phyloP scores from a whole-genome alignment of 1,140 invertebrate genomes.

The Platyura marginata region DNA sequence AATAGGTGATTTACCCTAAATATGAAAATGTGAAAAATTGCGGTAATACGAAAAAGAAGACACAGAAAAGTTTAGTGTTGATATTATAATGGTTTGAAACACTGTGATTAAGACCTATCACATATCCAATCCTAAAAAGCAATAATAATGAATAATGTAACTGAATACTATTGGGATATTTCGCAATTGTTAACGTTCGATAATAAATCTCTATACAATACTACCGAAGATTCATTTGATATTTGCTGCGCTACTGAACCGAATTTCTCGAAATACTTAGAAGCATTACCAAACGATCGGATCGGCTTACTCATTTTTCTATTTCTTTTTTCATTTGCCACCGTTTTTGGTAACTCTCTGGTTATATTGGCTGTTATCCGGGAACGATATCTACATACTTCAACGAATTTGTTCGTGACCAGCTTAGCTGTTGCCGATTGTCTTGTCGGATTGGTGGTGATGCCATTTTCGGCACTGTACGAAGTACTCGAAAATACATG shows the following conservation, averaged over 20 bases:
- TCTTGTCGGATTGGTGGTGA: constrained; percentile 87
- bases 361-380: constrained; percentile 85
- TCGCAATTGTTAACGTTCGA: constrained; percentile 2
- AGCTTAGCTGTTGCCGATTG: constrained; percentile 92
- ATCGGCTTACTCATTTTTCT: constrained; percentile 64
- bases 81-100: too few species aligned
- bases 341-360: constrained; percentile 90
- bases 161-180: constrained; percentile 6
- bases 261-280: constrained; percentile 17
- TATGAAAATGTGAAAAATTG: too few species aligned
- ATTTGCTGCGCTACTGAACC: constrained; percentile 10
- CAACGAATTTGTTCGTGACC: constrained; percentile 97
- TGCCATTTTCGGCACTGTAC: constrained; percentile 86
- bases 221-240: neutral
- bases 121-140: neutral
- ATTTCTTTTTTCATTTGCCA: constrained; percentile 78
- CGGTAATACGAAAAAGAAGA: too few species aligned
- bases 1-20: too few species aligned
- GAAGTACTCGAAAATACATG: constrained; percentile 71
- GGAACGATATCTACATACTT: constrained; percentile 79
- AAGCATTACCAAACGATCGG: constrained; percentile 45
- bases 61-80: too few species aligned
- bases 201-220: constrained; percentile 1
- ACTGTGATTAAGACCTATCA: too few species aligned
- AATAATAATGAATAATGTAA: constrained; percentile 9